Conservation (phyloP, 2,888 invertebrate species). For the Drosophila buzzatii region DNA sequence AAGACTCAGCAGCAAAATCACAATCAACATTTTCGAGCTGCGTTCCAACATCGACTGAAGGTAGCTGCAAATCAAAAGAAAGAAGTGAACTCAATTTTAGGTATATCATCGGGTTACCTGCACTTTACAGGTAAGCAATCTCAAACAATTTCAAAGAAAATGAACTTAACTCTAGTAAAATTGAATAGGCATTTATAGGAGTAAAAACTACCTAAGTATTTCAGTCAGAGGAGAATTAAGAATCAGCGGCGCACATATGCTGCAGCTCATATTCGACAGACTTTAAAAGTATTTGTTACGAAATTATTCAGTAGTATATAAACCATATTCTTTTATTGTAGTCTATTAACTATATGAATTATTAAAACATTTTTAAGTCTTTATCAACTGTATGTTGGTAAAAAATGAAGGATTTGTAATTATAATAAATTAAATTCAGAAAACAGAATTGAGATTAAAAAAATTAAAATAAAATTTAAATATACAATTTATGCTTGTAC, state of each 20-base stretch:
- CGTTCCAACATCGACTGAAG: constrained; percentile 40
- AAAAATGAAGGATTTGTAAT: not conserved
- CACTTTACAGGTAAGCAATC: constrained; percentile 33
- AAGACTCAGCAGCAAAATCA: constrained; percentile 29
- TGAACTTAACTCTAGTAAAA: not conserved
- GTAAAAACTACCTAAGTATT: too few relatives aligned
- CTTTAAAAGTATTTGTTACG: too few relatives aligned
- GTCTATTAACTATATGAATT: too few relatives aligned
- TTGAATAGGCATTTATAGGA: too few relatives aligned
- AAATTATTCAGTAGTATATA: too few relatives aligned
- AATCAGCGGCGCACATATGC: too few relatives aligned
- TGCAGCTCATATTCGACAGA: too few relatives aligned
- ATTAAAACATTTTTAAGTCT: not conserved
- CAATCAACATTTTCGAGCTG: constrained; percentile 51
- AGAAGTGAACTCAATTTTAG: constrained; percentile 14
- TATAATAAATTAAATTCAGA: not conserved
- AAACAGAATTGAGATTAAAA: too few relatives aligned
- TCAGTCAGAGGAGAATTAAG: too few relatives aligned
- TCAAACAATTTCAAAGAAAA: constrained; percentile 21
- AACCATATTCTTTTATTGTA: too few relatives aligned
- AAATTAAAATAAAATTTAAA: not conserved
- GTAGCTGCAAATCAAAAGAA: not conserved
- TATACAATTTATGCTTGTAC: not conserved
- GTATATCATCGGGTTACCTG: constrained; percentile 10
- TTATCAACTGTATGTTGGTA: not conserved